Base-by-base conservation (phyloP, 1,140 invertebrate species). In the Drosophila sucinea region DNA sequence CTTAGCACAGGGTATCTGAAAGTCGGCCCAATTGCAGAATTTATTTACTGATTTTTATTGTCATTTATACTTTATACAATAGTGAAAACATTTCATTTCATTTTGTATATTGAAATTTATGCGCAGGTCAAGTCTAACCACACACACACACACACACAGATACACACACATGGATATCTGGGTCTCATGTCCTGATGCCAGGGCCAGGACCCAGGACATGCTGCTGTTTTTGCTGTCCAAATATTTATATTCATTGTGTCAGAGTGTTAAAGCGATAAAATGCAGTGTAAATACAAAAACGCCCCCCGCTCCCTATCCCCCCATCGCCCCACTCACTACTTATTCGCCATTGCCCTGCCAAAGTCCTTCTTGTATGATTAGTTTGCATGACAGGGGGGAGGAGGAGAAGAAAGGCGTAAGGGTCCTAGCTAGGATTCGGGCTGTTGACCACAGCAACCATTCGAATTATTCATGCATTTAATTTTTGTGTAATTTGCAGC, bases 231-330 rank as follows among this genome's bases (percentile, higher is more conserved):
- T 87, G 84, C 80, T 87, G 84, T 87, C 84, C 86, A 87, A 87
- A 87, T 87, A 87, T 87, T 87, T 87, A 87, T 87, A 87, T 87
- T 87, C 84, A 87, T 87, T 87, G 85, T 87, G 84, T 87, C 84
- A 83, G 84, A 87, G 84, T 87, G 84, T 87, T 87, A 87, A 87
- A 87, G 84, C 84, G 84, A 87, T 87, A 87, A 87, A 87, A 87
- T 87, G 85, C 84, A 87, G 83, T 83, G 84, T 83, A 87, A 87
- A 87, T 89, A 87, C 73, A 79, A 83, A 87, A 80, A 54, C 25
- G 29, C 30, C 40, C 32, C 57, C 27, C 30, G 17, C 17, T 17
- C 17, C 17, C 17, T 17, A 17, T 17, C 17, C 17, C 17, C 17
- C 17, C 17, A 17, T 17, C 17, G 17, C 32, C 57, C 27, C 30